These are phyloP conservation scores for Drosophila phalerata DNA, from an alignment of 2,888 invertebrate genomes.

Conservation along the genomic window DNA sequence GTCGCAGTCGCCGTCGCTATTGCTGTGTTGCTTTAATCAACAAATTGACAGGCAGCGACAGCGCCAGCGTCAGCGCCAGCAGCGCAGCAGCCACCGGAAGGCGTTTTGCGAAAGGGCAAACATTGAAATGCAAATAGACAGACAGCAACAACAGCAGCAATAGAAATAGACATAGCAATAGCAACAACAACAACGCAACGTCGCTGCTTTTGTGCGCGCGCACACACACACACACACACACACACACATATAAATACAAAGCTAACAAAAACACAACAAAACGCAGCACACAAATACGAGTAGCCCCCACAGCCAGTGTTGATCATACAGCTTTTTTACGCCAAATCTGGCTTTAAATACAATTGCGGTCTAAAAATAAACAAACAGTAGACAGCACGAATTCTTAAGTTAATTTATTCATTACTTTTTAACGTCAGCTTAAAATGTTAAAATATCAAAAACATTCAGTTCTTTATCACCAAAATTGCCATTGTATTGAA, in stretches of 20 bases:
- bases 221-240: conserved; percentile 19
- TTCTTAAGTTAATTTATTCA: too few species aligned
- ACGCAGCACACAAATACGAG: not conserved
- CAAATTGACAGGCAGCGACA: conserved; percentile 47
- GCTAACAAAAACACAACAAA: conserved; percentile 4
- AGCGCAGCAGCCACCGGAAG: conserved; percentile 63
- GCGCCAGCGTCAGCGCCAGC: conserved; percentile 19
- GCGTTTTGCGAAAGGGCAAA: conserved; percentile 72
- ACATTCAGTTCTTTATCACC: too few species aligned
- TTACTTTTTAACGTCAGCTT: too few species aligned
- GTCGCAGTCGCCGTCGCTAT: conserved; percentile 6
- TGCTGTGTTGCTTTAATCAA: conserved; percentile 39
- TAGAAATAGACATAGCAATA: not conserved
- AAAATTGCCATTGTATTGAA: too few species aligned
- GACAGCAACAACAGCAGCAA: conserved; percentile 15
- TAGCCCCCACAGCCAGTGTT: conserved; percentile 8
- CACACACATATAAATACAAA: too few species aligned
- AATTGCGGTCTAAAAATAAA: too few species aligned
- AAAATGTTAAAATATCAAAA: too few species aligned
- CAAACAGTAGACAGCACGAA: too few species aligned
- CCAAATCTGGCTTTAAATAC: too few species aligned
- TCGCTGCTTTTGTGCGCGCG: conserved; percentile 34
- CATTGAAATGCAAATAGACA: conserved; percentile 60
- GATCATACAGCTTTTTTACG: not conserved
- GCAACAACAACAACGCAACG: conserved; percentile 2